These are phyloP conservation scores for Dascillus cervinus DNA, from an alignment of 2,888 invertebrate genomes.

Conservation along the genomic window DNA sequence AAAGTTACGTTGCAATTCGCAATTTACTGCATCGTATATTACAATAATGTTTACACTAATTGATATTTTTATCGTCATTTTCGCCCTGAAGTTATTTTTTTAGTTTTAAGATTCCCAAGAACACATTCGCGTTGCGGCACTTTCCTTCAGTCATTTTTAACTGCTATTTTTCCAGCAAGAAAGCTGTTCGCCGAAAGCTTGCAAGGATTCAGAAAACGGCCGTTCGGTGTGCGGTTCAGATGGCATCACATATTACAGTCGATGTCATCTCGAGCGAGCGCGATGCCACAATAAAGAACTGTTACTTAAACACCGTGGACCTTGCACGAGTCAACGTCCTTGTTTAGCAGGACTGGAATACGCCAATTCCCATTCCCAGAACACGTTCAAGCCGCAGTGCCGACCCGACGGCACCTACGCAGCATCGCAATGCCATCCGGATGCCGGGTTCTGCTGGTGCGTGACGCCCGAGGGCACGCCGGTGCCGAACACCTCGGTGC, in stretches of 20 bases:
- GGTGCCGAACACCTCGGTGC: conserved; percentile 70
- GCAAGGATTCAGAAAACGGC: conserved; percentile 26
- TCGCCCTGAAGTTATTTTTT: too few relatives aligned
- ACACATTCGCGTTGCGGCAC: too few relatives aligned
- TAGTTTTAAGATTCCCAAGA: too few relatives aligned
- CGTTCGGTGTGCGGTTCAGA: conserved; percentile 70
- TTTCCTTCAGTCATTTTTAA: too few relatives aligned
- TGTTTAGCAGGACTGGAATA: conserved; percentile 28
- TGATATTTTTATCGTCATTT: too few relatives aligned
- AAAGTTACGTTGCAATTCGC: too few relatives aligned
- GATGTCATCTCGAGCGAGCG: conserved; percentile 69
- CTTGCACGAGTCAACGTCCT: conserved; percentile 58
- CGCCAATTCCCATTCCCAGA: conserved; percentile 16
- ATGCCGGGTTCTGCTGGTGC: conserved; percentile 81
- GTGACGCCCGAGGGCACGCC: conserved; percentile 74
- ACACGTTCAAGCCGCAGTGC: conserved; percentile 65
- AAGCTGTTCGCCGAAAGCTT: conserved; percentile 34
- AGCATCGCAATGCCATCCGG: conserved; percentile 75
- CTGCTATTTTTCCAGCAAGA: neutral
- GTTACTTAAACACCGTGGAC: conserved; percentile 64
- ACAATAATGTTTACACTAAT: too few relatives aligned
- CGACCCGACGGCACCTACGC: conserved; percentile 77
- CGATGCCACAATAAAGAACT: conserved; percentile 71
- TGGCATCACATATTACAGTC: conserved; percentile 71
- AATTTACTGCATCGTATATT: too few relatives aligned